Conservation (phyloP, 2,888 invertebrate genomes). For the Pheosia gnoma region DNA sequence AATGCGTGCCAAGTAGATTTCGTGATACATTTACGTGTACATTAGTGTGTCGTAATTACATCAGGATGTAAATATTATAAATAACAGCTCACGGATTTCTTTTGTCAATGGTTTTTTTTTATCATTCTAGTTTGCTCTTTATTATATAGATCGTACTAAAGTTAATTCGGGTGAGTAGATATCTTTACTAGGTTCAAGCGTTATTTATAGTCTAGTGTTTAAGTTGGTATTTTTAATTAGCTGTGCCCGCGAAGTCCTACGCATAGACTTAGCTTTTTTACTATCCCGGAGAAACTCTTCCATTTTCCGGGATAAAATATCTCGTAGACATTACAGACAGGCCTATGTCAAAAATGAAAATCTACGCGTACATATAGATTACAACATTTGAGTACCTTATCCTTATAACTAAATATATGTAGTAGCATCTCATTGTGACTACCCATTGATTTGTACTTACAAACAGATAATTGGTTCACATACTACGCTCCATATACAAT, state of each 20-base stretch:
- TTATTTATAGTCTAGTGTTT: too few species aligned
- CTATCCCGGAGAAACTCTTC: too few species aligned
- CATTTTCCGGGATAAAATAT: too few species aligned
- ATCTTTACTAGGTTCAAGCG: neutral
- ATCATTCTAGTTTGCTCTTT: neutral
- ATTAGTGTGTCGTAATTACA: slow-evolving; percentile 8
- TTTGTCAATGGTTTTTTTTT: neutral
- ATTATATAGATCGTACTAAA: neutral
- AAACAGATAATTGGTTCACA: slow-evolving; percentile 7
- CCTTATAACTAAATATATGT: neutral
- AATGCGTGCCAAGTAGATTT: slow-evolving; percentile 34
- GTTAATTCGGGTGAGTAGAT: neutral
- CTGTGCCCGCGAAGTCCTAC: too few species aligned
- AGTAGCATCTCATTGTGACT: neutral
- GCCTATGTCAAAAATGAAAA: too few species aligned
- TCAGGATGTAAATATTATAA: slow-evolving; percentile 4
- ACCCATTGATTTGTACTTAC: neutral
- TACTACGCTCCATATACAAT: slow-evolving; percentile 32
- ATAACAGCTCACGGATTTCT: neutral
- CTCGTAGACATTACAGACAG: too few species aligned
- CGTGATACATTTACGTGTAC: slow-evolving; percentile 10
- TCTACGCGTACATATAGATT: too few species aligned
- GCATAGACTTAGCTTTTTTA: too few species aligned
- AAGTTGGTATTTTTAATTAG: too few species aligned
- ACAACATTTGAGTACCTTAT: too few species aligned